phyloP scores from a whole-genome alignment of 2,797 vertebrate species.

The Acrossocheilus wenchowensis region DNA sequence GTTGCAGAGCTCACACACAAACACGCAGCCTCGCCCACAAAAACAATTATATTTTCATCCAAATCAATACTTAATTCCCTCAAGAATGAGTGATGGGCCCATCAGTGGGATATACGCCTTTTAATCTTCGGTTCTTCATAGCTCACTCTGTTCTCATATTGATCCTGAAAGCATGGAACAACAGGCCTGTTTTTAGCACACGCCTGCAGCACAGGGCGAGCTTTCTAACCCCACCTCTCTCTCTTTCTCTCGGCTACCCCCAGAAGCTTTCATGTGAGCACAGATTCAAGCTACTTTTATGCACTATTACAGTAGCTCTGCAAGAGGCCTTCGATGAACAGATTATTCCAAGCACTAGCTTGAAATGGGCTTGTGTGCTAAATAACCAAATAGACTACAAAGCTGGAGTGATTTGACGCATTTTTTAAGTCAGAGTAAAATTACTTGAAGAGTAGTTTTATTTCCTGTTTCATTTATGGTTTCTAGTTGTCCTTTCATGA shows the following conservation, averaged over 20 bases:
- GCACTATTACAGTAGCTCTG: conserved; percentile 20
- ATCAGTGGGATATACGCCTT: conserved; percentile 46
- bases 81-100: conserved; percentile 31
- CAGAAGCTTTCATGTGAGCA: conserved; percentile 37
- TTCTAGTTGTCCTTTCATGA: background rate
- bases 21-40: conserved; percentile 13
- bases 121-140: conserved; percentile 50
- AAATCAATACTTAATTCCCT: conserved; percentile 50
- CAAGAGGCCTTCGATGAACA: conserved; percentile 11
- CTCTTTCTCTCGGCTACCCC: conserved; percentile 45
- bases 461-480: background rate
- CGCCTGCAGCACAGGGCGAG: conserved; percentile 62
- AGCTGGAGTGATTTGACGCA: background rate
- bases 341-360: background rate
- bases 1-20: conserved; percentile 23
- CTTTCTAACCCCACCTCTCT: conserved; percentile 41
- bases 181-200: conserved; percentile 68
- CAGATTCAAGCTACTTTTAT: conserved; percentile 24
- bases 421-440: background rate
- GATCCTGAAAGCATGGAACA: conserved; percentile 66
- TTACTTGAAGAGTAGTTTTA: background rate
- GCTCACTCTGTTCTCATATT: conserved; percentile 63
- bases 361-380: conserved; percentile 3
- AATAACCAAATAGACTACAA: conserved; percentile 6
- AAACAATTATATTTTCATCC: conserved; percentile 50